These are phyloP conservation scores for Myiotriccus ornatus DNA, from an alignment of 2,797 vertebrate genomes.

Conservation along the genomic window DNA sequence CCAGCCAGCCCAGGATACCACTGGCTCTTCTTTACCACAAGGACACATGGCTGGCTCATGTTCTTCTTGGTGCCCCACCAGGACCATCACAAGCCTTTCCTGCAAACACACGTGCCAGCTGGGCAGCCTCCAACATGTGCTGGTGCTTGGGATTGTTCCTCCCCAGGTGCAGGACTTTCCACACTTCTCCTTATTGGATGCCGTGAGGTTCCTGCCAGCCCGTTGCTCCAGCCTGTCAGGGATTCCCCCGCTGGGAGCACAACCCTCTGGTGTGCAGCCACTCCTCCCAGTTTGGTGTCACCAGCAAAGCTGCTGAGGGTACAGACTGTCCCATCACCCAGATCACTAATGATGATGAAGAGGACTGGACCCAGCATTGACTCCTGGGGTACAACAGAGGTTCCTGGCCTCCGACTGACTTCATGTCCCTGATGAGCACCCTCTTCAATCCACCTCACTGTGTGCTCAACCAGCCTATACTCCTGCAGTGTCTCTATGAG, in stretches of 20 bases:
- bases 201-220: not conserved
- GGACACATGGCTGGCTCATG: fast-evolving
- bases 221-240: not conserved
- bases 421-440: not conserved
- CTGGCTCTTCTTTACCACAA: not conserved
- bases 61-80: not conserved
- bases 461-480: not conserved
- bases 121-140: not conserved
- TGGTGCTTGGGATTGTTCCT: not conserved
- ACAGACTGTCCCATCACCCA: not conserved
- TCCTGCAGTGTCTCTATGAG: not conserved
- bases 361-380: fast-evolving
- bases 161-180: not conserved
- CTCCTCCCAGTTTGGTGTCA: not conserved
- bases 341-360: not conserved
- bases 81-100: not conserved
- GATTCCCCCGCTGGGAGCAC: not conserved
- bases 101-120: not conserved
- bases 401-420: not conserved
- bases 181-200: not conserved
- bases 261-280: not conserved
- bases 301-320: not conserved
- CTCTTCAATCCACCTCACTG: not conserved
- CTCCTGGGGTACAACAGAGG: fast-evolving
- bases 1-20: not conserved